phyloP scores from a whole-genome alignment of 2,113 vertebrate species.

The Prunella fulvescens region DNA sequence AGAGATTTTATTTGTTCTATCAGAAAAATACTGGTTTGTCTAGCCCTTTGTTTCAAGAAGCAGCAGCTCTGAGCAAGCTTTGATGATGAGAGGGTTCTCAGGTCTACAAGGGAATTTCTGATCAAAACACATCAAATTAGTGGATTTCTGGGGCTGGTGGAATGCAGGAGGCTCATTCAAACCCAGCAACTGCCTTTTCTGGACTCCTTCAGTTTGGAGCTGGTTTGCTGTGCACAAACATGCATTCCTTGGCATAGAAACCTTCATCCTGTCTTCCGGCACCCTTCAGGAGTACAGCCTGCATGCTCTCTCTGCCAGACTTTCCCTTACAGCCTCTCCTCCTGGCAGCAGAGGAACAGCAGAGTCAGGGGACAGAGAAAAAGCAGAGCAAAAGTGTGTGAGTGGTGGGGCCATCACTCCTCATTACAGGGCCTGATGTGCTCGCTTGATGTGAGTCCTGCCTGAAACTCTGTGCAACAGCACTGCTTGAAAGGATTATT shows the following conservation, averaged over 20 bases:
- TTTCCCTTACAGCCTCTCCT: neutral
- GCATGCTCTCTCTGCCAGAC: neutral
- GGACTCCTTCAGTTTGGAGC: neutral
- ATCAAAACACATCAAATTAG: fast-evolving
- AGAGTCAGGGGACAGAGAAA: neutral
- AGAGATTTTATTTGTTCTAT: neutral
- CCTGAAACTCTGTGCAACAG: neutral
- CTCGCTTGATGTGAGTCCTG: neutral
- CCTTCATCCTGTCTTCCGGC: neutral
- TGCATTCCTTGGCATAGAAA: neutral
- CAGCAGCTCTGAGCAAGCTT: neutral
- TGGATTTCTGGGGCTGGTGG: neutral
- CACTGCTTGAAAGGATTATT: neutral
- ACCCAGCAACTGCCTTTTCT: neutral
- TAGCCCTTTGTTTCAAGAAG: neutral
- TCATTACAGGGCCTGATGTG: neutral
- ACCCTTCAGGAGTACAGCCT: neutral
- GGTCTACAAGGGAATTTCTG: neutral
- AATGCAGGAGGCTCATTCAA: neutral
- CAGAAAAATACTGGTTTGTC: neutral
- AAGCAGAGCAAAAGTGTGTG: neutral
- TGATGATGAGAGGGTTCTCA: neutral
- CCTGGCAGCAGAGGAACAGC: neutral
- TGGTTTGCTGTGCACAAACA: neutral
- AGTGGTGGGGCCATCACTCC: neutral